Conservation (phyloP, 2,113 vertebrate species). For the Ornithorhynchus anatinus region DNA sequence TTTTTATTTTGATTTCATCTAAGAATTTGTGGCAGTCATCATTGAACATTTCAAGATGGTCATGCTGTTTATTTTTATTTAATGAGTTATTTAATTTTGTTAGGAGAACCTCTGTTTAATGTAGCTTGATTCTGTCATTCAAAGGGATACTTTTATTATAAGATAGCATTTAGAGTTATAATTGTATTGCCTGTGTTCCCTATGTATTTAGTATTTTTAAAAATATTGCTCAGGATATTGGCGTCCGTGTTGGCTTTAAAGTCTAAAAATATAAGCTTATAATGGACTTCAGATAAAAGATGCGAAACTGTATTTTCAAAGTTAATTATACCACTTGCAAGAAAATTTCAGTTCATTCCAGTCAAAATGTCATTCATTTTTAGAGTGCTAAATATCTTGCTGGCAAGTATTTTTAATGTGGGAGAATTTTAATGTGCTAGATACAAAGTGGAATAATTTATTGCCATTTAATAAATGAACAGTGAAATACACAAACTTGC, state of each 20-base stretch:
- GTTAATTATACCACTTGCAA: no score
- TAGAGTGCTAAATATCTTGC: no score
- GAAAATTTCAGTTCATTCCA: no score
- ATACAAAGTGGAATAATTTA: no score
- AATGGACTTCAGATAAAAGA: neutral
- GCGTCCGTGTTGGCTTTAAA: conserved; percentile 5
- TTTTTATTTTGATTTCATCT: conserved; percentile 39
- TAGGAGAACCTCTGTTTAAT: neutral
- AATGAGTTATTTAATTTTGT: conserved; percentile 15
- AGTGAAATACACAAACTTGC: no score
- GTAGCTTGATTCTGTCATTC: neutral
- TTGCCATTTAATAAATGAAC: no score
- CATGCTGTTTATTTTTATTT: conserved; percentile 22
- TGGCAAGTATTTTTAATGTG: no score
- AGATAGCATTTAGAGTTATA: conserved; percentile 31
- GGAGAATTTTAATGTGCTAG: no score
- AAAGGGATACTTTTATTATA: conserved; percentile 27
- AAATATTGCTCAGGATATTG: conserved; percentile 49
- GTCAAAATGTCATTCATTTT: neutral
- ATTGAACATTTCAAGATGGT: conserved; percentile 18
- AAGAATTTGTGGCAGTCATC: conserved; percentile 16
- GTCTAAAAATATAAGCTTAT: no score
- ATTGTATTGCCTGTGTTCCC: conserved; percentile 47
- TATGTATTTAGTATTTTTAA: conserved; percentile 41
- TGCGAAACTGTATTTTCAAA: no score